Evolutionary conservation across 2,797 vertebrate species (phyloP), one percentile per base, ranked within the genome.

Genomic region (Sus cebifrons): DNA sequence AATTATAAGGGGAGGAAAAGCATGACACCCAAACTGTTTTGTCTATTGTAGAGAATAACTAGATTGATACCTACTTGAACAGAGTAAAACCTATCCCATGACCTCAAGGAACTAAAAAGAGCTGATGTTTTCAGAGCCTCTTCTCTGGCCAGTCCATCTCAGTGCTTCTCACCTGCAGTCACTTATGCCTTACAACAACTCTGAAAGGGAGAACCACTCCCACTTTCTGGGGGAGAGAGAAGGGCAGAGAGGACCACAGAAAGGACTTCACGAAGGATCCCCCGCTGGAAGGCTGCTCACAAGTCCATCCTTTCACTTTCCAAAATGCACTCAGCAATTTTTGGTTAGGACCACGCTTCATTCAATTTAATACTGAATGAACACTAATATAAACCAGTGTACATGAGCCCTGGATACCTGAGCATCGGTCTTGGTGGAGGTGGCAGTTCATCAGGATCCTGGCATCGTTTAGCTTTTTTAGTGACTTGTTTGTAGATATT

Each of bases 401-500:
- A 74, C 0, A 3, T 52, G 71, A 65, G 5, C 1, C 17, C 4
- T 0, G 16, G 44, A 17, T 98, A 99, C 99, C 99, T 99, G 77
- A 99, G 99, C 99, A 99, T 99, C 0, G 99, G 99, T 70, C 99
- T 98, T 0, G 99, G 99, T 0, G 99, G 99, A 0, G 99, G 99
- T 0, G 99, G 99, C 0, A 99, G 99, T 64, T 99, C 99, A 21
- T 99, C 99, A 81, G 99, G 99, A 95, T 99, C 99, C 89, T 99
- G 99, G 40, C 99, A 99, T 36, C 99, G 98, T 25, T 99, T 99
- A 54, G 99, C 98, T 97, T 99, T 99, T 92, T 99, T 99, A 0
- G 99, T 99, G 97, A 99, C 98, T 98, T 99, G 99, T 91, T 99
- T 99, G 97, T 99, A 99, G 97, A 99, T 99, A 98, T 99, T 99